These are phyloP conservation scores for Coluber constrictor DNA, from an alignment of 2,797 vertebrate genomes.

Conservation along the genomic window DNA sequence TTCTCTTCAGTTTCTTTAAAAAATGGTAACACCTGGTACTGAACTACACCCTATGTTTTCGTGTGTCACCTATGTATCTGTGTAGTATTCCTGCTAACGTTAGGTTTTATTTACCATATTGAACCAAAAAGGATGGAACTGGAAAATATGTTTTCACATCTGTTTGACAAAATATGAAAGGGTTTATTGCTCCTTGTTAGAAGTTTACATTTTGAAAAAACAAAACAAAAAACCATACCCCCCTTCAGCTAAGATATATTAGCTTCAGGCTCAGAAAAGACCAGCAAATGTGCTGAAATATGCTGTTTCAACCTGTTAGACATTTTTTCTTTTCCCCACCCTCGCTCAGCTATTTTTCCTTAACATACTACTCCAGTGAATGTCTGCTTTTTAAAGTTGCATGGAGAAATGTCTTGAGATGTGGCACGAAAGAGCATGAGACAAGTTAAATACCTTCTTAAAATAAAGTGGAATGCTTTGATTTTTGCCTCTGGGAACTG, in stretches of 20 bases:
- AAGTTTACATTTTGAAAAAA: not conserved
- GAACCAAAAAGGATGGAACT: not conserved
- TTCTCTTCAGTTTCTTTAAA: not conserved
- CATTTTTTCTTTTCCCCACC: not conserved
- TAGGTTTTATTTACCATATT: not conserved
- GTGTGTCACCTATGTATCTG: not conserved
- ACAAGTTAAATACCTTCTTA: constrained; percentile 22
- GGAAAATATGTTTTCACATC: not conserved
- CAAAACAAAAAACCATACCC: too few relatives aligned
- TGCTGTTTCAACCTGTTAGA: constrained; percentile 23
- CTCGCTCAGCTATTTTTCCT: not conserved
- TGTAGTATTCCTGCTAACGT: not conserved
- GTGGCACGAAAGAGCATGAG: constrained; percentile 15
- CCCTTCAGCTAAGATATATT: not conserved
- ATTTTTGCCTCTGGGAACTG: constrained; percentile 44
- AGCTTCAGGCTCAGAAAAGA: constrained; percentile 5
- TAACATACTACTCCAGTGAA: not conserved
- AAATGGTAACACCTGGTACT: not conserved
- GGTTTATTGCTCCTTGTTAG: not conserved
- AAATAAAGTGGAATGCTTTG: constrained; percentile 52
- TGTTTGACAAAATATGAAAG: not conserved
- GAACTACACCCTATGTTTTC: not conserved
- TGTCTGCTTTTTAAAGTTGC: constrained; percentile 17
- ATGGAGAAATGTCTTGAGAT: constrained; percentile 29
- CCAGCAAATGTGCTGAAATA: not conserved